Evolutionary conservation across 2,888 invertebrate species (phyloP), one percentile per base, ranked within the genome.

Genomic region (Rhagium mordax): DNA sequence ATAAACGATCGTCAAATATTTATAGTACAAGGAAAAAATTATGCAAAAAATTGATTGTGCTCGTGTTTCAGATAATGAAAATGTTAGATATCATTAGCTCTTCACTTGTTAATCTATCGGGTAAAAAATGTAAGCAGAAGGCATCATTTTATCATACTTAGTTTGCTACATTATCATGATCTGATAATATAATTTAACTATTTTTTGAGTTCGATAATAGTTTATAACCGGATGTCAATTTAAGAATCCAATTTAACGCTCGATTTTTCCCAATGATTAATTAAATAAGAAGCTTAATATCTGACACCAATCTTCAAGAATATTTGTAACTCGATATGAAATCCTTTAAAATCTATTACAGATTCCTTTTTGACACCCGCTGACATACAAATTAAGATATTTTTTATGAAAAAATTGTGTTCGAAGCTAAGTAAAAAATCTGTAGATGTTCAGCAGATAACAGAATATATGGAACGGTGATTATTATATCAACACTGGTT

Each of bases 281-380:
- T 67, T 47, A 67, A 67, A 67, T 67, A 67, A 67, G 67, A 33
- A 29, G 67, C 67, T 67, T 67, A 57, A 67, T 47, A 67, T 67
- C 67, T 41, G 57, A 67, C 67, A 47, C 67, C 57, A 24, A 47
- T 57, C 67, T 67, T 55, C 55, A 62, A 70, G 62, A 70, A 55
- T 70, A 64, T 62, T 70, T 62, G 62, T 70, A 70, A 70, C 62
- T 27, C 33, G 70, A 70, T 70, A 62, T 10, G 20, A 48, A 55
- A 62, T 60, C 70, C 66, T 57, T 20, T 15, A 41, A 67, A 55
- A 57, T 55, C 57, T 57, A 55, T 67, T 67, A 55, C 41, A 10
- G 53, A 21, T 21, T 27, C 70, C 24, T 70, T 61, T 70, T 62
- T 55, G 62, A 62, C 70, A 57, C 70, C 70, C 62, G 62, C 70